Evolutionary conservation across 2,797 vertebrate species (phyloP), one percentile per base, ranked within the genome.

Genomic region (Microchirus variegatus): DNA sequence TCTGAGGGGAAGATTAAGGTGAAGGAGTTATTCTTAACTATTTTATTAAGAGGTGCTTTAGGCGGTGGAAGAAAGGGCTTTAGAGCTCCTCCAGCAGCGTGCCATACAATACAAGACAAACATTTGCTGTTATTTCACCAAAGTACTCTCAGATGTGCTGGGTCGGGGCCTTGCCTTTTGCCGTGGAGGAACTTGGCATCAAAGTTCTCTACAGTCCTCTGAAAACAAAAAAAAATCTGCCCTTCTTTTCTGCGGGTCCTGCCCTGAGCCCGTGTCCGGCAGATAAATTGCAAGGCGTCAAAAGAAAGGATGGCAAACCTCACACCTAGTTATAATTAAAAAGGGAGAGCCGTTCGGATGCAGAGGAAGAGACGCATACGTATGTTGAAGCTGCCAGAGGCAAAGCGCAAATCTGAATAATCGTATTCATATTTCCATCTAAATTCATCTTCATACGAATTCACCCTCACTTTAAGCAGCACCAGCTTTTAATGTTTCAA

Each of bases 101-200:
- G 93, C 93, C 92, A 94, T 89, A 91, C 91, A 94, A 95, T 95
- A 93, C 91, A 94, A 95, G 89, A 93, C 90, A 94, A 95, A 94
- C 92, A 93, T 92, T 91, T 92, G 91, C 89, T 93, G 92, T 94
- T 94, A 93, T 94, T 94, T 90, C 93, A 90, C 90, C 84, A 95
- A 95, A 93, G 90, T 83, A 75, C 75, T 94, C 80, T 94, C 94
- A 95, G 93, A 95, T 91, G 92, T 93, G 83, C 78, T 59, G 69
- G 70, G 84, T 76, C 59, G 49, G 58, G 58, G 83, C 76, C 77
- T 83, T 80, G 77, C 80, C 62, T 87, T 87, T 87, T 79, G 72
- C 64, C 54, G 80, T 50, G 53, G 89, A 91, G 77, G 77, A 90
- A 82, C 87, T 86, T 85, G 87, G 87, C 90, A 90, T 93, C 88